Evolutionary conservation across 2,888 invertebrate genomes (phyloP), one percentile per base, ranked within the genome.

Genomic region (Meiosimyza platycephala): DNA sequence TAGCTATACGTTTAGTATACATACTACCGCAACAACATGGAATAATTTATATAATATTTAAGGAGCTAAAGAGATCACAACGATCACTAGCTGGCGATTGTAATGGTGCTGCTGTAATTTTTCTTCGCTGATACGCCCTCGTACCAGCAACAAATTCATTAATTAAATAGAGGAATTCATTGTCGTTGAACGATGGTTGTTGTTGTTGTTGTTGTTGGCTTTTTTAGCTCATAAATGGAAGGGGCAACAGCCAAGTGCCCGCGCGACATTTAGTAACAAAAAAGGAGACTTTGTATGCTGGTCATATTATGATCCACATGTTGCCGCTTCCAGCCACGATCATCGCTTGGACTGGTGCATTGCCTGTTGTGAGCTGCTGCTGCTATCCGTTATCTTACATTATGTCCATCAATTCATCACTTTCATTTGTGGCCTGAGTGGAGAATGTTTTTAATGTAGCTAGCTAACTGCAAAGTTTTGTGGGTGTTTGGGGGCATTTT

Each of bases 371-470:
- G 6, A 9, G 40, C 40, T 22, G 22, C 22, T 22, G 22, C 22
- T 22, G 22, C 22, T 40, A 40, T 40, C 40, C 63, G 48, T 33
- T 48, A 50, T 63, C 51, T 48, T 22, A 22, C 66, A 55, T 52
- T 69, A 57, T 50, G 67, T 71, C 65, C 69, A 63, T 69, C 74
- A 72, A 70, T 72, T 74, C 74, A 74, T 74, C 74, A 74, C 74
- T 74, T 74, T 74, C 74, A 65, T 72, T 70, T 60, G 66, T 60
- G 60, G 51, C 51, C 28, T n/a, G 55, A 54, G 54, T 52, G 66
- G 72, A 54, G 74, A 69, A 67, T 72, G 74, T 72, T 57, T 59
- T 55, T n/a, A 28, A 22, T 54, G 6, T 22, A 18, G 33, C 28
- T 22, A 18, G 33, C 28, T 22, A 16, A 50, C 12, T 50, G 52